Evolutionary conservation across 1,140 invertebrate species (phyloP).

Genomic region (Drosophila auraria): DNA sequence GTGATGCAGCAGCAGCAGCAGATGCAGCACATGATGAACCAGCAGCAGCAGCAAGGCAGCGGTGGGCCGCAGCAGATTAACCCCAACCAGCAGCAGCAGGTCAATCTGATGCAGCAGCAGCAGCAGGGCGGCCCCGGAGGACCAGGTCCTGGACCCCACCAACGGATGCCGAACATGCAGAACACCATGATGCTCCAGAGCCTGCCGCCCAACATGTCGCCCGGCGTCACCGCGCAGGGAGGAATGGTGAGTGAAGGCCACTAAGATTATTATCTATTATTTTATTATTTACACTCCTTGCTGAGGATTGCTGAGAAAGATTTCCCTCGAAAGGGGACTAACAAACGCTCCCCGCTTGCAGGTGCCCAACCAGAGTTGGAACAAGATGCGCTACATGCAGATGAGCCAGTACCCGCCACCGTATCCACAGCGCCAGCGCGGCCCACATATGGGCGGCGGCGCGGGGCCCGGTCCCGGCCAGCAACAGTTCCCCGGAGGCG

Average conservation of each 20-base stretch:
- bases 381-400: conserved; percentile 81
- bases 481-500: conserved; percentile 54
- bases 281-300: no score
- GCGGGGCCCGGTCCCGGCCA: conserved; percentile 49
- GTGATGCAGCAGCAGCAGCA: conserved; percentile 85
- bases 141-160: conserved; percentile 66
- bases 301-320: not conserved
- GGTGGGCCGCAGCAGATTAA: conserved; percentile 85
- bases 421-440: conserved; percentile 84
- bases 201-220: conserved; percentile 67
- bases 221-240: conserved; percentile 85
- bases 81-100: conserved; percentile 70
- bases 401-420: conserved; percentile 82
- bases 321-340: not conserved
- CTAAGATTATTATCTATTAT: not conserved
- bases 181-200: conserved; percentile 79
- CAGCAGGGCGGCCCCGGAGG: conserved; percentile 57
- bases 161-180: conserved; percentile 81
- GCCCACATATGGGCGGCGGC: conserved; percentile 81
- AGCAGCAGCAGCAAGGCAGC: conserved; percentile 85
- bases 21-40: conserved; percentile 86
- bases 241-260: conserved; percentile 79
- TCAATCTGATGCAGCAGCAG: conserved; percentile 65
- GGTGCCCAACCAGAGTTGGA: conserved; percentile 78
- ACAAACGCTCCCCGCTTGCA: conserved; percentile 15